Conservation (phyloP, 2,113 vertebrate species). For the Hemichromis elongatus region DNA sequence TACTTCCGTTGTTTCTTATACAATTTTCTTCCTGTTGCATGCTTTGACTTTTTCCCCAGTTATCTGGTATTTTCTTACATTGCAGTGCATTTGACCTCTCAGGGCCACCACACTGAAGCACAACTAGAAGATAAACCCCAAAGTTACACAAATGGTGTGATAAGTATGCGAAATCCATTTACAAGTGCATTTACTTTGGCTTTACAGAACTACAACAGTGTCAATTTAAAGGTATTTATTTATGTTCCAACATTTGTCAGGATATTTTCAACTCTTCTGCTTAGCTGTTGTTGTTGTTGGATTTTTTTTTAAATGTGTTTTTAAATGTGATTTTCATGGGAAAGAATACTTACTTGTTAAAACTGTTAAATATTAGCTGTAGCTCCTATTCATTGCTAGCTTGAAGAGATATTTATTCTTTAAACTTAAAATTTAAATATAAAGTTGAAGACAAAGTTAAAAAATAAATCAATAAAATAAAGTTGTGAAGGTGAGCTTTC, state of each 20-base stretch:
- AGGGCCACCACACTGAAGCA: neutral
- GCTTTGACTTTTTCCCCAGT: no score
- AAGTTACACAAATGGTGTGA: neutral
- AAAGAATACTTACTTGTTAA: neutral
- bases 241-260: neutral
- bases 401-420: neutral
- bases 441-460: neutral
- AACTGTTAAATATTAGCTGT: neutral
- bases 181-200: neutral
- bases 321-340: neutral
- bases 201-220: neutral
- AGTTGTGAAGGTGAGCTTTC: neutral
- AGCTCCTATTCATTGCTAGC: neutral
- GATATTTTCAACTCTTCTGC: neutral
- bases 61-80: neutral
- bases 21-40: no score
- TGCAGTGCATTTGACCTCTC: neutral
- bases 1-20: no score
- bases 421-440: neutral
- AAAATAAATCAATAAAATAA: neutral
- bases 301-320: neutral
- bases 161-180: neutral
- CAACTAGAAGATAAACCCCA: neutral
- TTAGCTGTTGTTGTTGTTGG: no score
- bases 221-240: neutral